A percentile compares a stretch with the other conserved stretches of the same genome.
Evolutionary conservation across 2,888 invertebrate genomes (phyloP).

Genomic region (Empis stercorea): DNA sequence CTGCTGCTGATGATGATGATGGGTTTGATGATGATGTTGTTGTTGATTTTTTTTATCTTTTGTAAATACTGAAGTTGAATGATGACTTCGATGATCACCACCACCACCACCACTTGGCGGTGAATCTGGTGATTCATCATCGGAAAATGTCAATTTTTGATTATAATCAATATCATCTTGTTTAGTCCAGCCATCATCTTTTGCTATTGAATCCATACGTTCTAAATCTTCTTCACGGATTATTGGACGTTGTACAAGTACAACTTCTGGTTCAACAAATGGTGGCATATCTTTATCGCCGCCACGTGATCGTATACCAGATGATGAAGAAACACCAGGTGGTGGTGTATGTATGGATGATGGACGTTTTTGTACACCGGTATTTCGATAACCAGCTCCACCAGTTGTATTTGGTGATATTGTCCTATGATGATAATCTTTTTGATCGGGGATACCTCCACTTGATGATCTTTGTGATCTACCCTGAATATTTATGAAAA

Average conservation of each 20-base stretch:
- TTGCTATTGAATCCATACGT: slow-evolving; percentile 80
- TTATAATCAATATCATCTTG: slow-evolving; percentile 91
- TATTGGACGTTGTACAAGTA: slow-evolving; percentile 66
- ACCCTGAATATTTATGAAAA: background rate
- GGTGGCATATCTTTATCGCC: slow-evolving; percentile 16
- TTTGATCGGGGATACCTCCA: slow-evolving; percentile 6
- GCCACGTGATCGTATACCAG: slow-evolving; percentile 14
- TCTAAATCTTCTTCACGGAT: slow-evolving; percentile 87
- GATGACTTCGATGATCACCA: slow-evolving; percentile 14
- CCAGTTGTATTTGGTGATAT: slow-evolving; percentile 17
- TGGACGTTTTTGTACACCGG: slow-evolving; percentile 1
- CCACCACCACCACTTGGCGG: slow-evolving; percentile 14
- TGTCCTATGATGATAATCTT: slow-evolving; percentile 19
- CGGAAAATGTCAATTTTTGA: slow-evolving; percentile 87
- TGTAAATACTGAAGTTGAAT: slow-evolving; percentile 16
- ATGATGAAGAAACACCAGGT: slow-evolving; percentile 1
- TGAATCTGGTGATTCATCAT: slow-evolving; percentile 55
- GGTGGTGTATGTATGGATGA: slow-evolving; percentile 11
- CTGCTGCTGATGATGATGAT: slow-evolving; percentile 10
- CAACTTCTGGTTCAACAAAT: slow-evolving; percentile 41
- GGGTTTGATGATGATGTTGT: slow-evolving; percentile 11
- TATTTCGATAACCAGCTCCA: background rate
- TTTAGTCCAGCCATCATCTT: slow-evolving; percentile 84
- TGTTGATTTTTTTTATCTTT: slow-evolving; percentile 12
- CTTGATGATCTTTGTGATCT: slow-evolving; percentile 8